Evolutionary conservation across 1,140 invertebrate species (phyloP), one percentile per base, ranked within the genome.

Genomic region (Drosophila kikkawai): DNA sequence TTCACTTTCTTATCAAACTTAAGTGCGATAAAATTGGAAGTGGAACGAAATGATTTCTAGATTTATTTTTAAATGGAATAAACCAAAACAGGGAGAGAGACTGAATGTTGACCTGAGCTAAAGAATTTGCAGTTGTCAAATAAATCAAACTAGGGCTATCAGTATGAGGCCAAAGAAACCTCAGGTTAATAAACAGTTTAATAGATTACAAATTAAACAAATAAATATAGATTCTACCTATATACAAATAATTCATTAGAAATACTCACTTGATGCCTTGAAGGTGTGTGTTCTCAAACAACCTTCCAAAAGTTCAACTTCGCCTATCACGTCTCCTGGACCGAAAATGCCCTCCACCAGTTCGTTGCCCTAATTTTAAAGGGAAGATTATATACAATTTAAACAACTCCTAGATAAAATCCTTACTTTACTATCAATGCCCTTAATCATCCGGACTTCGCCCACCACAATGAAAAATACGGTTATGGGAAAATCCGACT

Each of bases 261-360:
- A 45, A 15, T 42, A 39, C 82, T 51, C 61, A 85, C 82, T 53
- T 66, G 47, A 32, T 63, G 82, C 32, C 51, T 15, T 47, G 3
- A 59, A 85, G 11, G 68, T 66, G 26, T 70, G 44, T 19, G 8
- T 37, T 47, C 82, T 69, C 2, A 0, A 2, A 39, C 41, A 17
- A 0, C 59, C 53, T 29, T 85, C 78, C n/a, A 67, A 19, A 8
- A 81, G 36, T 19, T 47, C 82, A 34, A 70, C 60, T 34, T 77
- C 60, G 4, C 82, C 82, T 39, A 85, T 75, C 34, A 70, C 53
- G 22, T 85, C 82, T n/a, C 82, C 82, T 9, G 82, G 74, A 41
- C 82, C 82, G 11, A 74, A 78, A 29, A 75, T 29, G 0, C 53
- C 47, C 36, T 76, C 41, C 0, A 48, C 22, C n/a, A 57, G 4